Conservation (phyloP, 64 coral and sea anemone species). For the Montipora cactus region DNA sequence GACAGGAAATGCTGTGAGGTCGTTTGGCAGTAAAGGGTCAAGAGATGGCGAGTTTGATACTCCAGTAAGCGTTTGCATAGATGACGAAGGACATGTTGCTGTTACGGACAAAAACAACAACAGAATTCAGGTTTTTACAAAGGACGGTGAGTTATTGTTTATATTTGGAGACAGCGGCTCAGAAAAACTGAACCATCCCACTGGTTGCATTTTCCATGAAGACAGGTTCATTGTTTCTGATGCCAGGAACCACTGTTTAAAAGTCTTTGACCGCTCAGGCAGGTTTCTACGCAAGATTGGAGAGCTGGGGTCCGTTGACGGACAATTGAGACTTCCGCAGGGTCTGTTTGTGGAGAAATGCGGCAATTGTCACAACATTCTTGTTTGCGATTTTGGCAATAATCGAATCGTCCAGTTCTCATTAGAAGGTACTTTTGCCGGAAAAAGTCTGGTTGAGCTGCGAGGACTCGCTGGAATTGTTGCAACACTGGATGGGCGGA, state of each 20-base stretch:
- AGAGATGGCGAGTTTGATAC: neutral
- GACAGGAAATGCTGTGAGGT: slow-evolving; percentile 5
- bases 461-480: neutral
- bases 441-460: slow-evolving; percentile 37
- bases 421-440: slow-evolving; percentile 43
- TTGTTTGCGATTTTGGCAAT: slow-evolving; percentile 37
- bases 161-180: slow-evolving; percentile 9
- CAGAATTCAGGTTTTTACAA: slow-evolving; percentile 42
- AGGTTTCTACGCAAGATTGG: slow-evolving; percentile 50
- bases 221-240: slow-evolving; percentile 52
- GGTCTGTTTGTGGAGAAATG: slow-evolving; percentile 22
- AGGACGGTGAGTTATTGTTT: neutral
- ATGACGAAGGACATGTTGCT: slow-evolving; percentile 23
- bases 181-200: neutral
- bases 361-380: neutral
- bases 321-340: neutral
- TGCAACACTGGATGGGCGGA: slow-evolving; percentile 32
- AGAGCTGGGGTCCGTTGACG: neutral
- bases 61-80: slow-evolving; percentile 3
- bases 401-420: slow-evolving; percentile 37
- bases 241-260: neutral
- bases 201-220: slow-evolving; percentile 7
- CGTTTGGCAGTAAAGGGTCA: slow-evolving; percentile 28
- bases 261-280: slow-evolving; percentile 32
- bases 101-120: slow-evolving; percentile 1